Conservation (phyloP, 2,113 vertebrate genomes). For the Merops nubicus region DNA sequence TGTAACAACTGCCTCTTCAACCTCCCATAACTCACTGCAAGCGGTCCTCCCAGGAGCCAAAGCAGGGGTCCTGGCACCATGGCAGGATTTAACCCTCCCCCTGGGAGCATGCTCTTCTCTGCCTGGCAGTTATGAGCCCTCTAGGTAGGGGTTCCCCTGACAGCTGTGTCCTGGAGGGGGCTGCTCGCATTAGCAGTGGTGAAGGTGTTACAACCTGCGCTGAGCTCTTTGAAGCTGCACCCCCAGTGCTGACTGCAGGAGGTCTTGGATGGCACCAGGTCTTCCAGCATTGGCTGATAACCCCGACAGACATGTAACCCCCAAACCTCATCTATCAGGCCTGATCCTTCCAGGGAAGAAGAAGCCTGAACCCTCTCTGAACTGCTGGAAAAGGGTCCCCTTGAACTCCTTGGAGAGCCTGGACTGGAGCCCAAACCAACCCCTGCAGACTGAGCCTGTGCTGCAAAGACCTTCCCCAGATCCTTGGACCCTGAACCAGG, state of each 20-base stretch:
- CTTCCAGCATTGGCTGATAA: not conserved
- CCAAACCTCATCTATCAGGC: not conserved
- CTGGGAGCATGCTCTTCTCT: fast-evolving
- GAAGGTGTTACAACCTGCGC: not conserved
- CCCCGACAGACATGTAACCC: not conserved
- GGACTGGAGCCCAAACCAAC: not conserved
- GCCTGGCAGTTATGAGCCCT: not conserved
- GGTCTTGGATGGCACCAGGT: fast-evolving
- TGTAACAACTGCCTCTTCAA: not conserved
- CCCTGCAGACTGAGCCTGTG: not conserved
- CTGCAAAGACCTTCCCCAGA: not conserved
- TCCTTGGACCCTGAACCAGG: fast-evolving
- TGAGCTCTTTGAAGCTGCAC: not conserved
- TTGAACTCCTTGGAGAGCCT: not conserved
- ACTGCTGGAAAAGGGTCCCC: fast-evolving
- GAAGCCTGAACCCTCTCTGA: not conserved
- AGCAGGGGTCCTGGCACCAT: not conserved
- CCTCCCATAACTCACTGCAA: not conserved
- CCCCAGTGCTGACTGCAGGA: not conserved
- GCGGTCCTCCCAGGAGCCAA: not conserved
- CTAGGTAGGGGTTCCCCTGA: not conserved
- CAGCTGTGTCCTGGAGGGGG: not conserved
- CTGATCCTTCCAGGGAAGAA: not conserved
- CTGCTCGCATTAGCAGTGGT: not conserved
- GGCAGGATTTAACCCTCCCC: not conserved